A percentile compares a stretch with the other conserved stretches of the same genome.
These are phyloP conservation scores for Nylanderia fulva DNA, from an alignment of 1,140 invertebrate species.

Conservation along the genomic window DNA sequence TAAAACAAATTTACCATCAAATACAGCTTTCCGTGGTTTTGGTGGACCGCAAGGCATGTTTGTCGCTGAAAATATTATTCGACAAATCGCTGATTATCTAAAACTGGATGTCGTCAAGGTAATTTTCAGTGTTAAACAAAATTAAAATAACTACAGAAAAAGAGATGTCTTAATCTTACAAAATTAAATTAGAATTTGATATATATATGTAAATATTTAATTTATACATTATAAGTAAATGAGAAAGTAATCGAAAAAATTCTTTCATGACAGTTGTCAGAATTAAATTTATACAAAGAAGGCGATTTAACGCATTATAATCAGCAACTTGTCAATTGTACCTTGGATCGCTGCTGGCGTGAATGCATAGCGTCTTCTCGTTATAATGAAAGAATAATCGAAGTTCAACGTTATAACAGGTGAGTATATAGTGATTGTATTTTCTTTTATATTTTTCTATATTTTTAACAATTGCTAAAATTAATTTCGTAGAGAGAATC, in stretches of 20 bases:
- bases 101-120: conserved; percentile 87
- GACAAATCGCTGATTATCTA: conserved; percentile 91
- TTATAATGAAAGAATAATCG: conserved; percentile 87
- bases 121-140: conserved; percentile 10
- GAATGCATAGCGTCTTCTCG: conserved; percentile 91
- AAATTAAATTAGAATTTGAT: background rate
- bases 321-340: conserved; percentile 92
- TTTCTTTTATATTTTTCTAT: background rate
- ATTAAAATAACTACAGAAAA: background rate
- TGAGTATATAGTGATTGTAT: conserved; percentile 76
- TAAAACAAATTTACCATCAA: conserved; percentile 95
- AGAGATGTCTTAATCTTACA: background rate
- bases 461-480: conserved; percentile 22
- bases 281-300: conserved; percentile 93
- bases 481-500: conserved; percentile 88
- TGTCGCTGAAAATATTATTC: conserved; percentile 91
- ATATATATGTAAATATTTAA: background rate
- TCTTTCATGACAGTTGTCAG: conserved; percentile 85
- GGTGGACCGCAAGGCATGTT: conserved; percentile 97
- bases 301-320: conserved; percentile 93
- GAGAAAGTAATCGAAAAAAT: background rate
- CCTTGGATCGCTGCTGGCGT: conserved; percentile 92
- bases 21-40: conserved; percentile 96
- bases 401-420: conserved; percentile 91
- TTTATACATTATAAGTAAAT: background rate